phyloP scores from a whole-genome alignment of 2,888 invertebrate species.

The Acrobasis repandana region DNA sequence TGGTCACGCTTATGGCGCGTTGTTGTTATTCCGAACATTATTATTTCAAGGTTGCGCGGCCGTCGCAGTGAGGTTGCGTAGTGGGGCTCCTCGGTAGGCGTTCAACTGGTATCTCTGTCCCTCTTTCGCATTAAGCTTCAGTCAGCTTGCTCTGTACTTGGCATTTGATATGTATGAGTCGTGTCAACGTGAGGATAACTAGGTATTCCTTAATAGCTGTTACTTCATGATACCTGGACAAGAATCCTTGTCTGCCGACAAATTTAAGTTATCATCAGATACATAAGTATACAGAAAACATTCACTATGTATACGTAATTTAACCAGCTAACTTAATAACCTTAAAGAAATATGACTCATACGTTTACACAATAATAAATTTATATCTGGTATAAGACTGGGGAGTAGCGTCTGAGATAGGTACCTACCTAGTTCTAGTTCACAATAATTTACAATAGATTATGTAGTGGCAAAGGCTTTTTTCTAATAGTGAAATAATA shows the following conservation, averaged over 20 bases:
- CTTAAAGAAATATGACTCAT: constrained; percentile 54
- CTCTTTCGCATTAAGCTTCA: constrained; percentile 74
- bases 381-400: constrained; percentile 35
- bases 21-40: constrained; percentile 83
- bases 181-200: constrained; percentile 62
- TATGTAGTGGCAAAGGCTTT: constrained; percentile 22
- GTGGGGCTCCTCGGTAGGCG: constrained; percentile 82
- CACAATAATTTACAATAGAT: constrained; percentile 10
- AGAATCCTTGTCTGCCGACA: neutral
- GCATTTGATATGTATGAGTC: constrained; percentile 73
- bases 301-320: constrained; percentile 33
- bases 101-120: constrained; percentile 75
- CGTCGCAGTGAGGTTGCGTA: constrained; percentile 81
- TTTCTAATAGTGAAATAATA: constrained; percentile 7
- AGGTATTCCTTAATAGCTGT: constrained; percentile 59
- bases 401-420: constrained; percentile 37
- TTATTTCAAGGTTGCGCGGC: constrained; percentile 83
- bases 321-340: constrained; percentile 38
- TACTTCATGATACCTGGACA: constrained; percentile 46
- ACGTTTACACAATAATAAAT: constrained; percentile 43
- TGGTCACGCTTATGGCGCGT: constrained; percentile 82
- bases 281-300: neutral
- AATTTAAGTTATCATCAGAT: neutral
- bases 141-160: constrained; percentile 69
- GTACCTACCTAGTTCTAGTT: neutral